Evolutionary conservation across 2,113 vertebrate genomes (phyloP).

Genomic region (Theristicus caerulescens): DNA sequence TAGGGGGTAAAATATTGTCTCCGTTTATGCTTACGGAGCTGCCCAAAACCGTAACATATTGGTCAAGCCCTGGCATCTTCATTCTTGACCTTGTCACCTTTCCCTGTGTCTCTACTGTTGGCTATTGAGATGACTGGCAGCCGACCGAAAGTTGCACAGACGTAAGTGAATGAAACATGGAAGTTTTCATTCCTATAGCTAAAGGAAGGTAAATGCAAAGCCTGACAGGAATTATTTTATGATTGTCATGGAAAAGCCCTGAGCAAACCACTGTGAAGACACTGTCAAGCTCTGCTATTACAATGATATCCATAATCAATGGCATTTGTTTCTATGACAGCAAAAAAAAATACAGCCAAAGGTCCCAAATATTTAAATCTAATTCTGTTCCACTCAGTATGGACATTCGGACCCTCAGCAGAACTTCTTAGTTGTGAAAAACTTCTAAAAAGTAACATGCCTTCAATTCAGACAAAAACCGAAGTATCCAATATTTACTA

Average conservation of each 20-base stretch:
- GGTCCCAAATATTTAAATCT: background rate
- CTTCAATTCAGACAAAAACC: background rate
- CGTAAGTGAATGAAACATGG: rapidly evolving
- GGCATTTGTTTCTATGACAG: background rate
- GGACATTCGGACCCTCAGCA: background rate
- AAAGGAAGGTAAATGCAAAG: background rate
- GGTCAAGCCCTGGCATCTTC: background rate
- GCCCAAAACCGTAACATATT: background rate
- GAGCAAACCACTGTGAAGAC: background rate
- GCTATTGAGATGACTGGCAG: background rate
- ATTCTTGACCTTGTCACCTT: background rate
- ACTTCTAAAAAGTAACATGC: background rate
- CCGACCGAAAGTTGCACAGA: rapidly evolving
- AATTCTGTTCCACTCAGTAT: background rate
- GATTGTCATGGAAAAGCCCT: background rate
- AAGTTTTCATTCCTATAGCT: background rate
- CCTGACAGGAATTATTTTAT: background rate
- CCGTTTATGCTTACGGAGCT: background rate
- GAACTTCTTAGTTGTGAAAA: background rate
- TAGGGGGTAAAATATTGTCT: background rate
- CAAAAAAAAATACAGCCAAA: background rate
- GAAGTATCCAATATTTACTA: background rate
- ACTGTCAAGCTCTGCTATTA: background rate
- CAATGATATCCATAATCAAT: background rate
- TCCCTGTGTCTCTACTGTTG: background rate